Evolutionary conservation across 92 coral and sea anemone species (phyloP).

Genomic region (Zoanthus sociatus): DNA sequence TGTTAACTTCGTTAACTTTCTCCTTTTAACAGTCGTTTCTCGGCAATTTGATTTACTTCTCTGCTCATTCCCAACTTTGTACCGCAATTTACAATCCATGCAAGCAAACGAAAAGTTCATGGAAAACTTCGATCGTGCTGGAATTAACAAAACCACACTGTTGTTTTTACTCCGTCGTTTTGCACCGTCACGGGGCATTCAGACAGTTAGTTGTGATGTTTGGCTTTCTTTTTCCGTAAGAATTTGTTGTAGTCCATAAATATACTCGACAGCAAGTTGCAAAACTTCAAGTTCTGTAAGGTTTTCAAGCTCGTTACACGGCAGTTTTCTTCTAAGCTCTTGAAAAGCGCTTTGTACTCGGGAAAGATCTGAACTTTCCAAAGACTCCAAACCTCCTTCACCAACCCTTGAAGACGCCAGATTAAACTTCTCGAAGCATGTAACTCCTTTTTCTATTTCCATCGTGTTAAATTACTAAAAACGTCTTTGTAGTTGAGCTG

Average conservation of each 20-base stretch:
- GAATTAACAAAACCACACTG: background rate
- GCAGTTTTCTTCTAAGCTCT: conserved; percentile 58
- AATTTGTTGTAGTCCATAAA: conserved; percentile 60
- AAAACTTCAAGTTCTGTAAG: conserved; percentile 68
- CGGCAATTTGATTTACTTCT: background rate
- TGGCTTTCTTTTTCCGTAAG: conserved; percentile 48
- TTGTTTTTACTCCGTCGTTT: conserved; percentile 29
- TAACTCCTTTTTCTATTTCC: conserved; percentile 29
- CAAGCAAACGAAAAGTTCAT: background rate
- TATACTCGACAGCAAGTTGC: conserved; percentile 66
- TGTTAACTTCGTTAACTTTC: background rate
- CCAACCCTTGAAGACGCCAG: conserved; percentile 20
- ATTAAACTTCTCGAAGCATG: conserved; percentile 16
- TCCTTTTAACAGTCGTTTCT: background rate
- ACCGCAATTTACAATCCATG: background rate
- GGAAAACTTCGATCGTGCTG: background rate
- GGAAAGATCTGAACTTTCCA: conserved; percentile 32
- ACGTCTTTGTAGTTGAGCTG: background rate
- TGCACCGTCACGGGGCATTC: background rate
- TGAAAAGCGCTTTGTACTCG: conserved; percentile 63
- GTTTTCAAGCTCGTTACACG: conserved; percentile 56
- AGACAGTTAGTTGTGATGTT: conserved; percentile 22
- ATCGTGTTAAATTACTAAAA: background rate
- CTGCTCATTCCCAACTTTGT: background rate
- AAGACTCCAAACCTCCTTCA: conserved; percentile 2